Evolutionary conservation across 2,113 vertebrate species (phyloP).

Genomic region (Amphiprion percula): DNA sequence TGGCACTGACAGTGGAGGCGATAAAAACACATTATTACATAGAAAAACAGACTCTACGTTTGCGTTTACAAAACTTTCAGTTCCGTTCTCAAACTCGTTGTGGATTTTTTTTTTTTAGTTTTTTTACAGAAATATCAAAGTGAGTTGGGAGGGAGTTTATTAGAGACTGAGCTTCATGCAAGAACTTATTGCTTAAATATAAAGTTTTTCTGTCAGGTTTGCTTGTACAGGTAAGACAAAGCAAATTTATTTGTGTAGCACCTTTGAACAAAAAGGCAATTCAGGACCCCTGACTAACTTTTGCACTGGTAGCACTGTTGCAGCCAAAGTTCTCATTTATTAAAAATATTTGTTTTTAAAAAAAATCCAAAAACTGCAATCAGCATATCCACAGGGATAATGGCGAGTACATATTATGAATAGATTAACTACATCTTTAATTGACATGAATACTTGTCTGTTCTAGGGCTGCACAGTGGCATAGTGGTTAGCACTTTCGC

Average conservation of each 20-base stretch:
- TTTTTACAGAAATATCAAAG: not conserved
- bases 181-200: not conserved
- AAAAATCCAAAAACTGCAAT: too few relatives aligned
- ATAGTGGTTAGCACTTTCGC: too few relatives aligned
- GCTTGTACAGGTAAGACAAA: not conserved
- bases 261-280: not conserved
- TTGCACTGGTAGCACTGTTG: too few relatives aligned
- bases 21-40: not conserved
- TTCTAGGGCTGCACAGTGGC: too few relatives aligned
- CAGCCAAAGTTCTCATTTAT: too few relatives aligned
- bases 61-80: conserved; percentile 13
- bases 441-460: too few relatives aligned
- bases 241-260: not conserved
- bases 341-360: too few relatives aligned
- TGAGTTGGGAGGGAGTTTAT: not conserved
- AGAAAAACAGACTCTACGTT: not conserved
- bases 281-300: too few relatives aligned
- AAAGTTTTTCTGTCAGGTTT: not conserved
- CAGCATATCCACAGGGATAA: too few relatives aligned
- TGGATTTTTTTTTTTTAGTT: not conserved
- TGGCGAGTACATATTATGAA: too few relatives aligned
- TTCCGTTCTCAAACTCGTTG: not conserved
- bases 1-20: not conserved
- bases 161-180: conserved; percentile 22
- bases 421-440: too few relatives aligned